A percentile compares a stretch with the other conserved stretches of the same genome.
These are phyloP conservation scores for Ennomos fuscantarius DNA, from an alignment of 2,888 invertebrate genomes.

Conservation along the genomic window DNA sequence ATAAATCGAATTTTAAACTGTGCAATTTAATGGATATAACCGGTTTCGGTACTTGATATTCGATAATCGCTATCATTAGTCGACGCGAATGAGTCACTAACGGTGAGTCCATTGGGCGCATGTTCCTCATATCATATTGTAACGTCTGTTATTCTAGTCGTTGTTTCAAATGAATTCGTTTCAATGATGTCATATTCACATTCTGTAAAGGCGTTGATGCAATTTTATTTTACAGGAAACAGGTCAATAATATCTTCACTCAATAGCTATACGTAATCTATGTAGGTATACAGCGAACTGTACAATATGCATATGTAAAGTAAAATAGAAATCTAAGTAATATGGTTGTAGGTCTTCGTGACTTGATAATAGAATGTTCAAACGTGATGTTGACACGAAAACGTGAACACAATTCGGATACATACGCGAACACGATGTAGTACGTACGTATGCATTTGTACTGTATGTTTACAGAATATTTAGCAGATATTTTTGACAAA, in stretches of 20 bases:
- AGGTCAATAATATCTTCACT: neutral
- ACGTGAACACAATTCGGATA: conserved; percentile 55
- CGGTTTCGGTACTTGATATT: conserved; percentile 65
- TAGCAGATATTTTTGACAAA: conserved; percentile 5
- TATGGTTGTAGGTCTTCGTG: conserved; percentile 59
- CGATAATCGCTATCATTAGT: conserved; percentile 57
- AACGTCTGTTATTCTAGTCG: conserved; percentile 41
- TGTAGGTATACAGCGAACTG: neutral
- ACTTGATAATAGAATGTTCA: conserved; percentile 62
- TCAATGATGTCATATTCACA: conserved; percentile 50
- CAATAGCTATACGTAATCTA: too few species aligned
- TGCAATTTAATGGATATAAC: conserved; percentile 70
- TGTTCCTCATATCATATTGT: conserved; percentile 57
- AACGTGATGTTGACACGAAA: conserved; percentile 61
- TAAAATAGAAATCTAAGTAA: conserved; percentile 54
- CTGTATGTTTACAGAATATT: conserved; percentile 1
- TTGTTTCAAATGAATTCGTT: conserved; percentile 45
- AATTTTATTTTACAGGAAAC: conserved; percentile 9
- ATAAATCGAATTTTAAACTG: conserved; percentile 67
- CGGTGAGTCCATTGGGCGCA: conserved; percentile 43
- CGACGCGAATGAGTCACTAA: conserved; percentile 63
- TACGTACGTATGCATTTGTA: conserved; percentile 30
- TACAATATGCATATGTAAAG: neutral
- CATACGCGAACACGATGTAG: conserved; percentile 44
- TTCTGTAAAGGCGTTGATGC: conserved; percentile 37